Evolutionary conservation across 2,888 invertebrate genomes (phyloP).

Genomic region (Bombylius discolor): DNA sequence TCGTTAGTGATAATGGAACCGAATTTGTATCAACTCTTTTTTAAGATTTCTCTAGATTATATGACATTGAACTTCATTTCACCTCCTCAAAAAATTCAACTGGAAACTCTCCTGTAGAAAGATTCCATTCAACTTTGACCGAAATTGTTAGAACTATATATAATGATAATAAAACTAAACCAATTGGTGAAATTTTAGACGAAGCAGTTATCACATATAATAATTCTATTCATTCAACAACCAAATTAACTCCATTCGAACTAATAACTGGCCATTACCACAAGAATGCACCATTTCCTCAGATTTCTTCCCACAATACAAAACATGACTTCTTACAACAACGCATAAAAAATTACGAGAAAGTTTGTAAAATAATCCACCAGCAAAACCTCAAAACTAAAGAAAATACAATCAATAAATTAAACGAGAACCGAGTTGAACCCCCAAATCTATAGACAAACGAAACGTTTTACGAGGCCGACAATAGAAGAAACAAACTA

Average conservation of each 20-base stretch:
- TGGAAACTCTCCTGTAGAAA: slow-evolving; percentile 11
- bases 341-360: slow-evolving; percentile 3
- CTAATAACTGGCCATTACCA: slow-evolving; percentile 7
- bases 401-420: slow-evolving; percentile 4
- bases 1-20: slow-evolving; percentile 6
- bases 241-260: slow-evolving; percentile 10
- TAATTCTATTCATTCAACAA: slow-evolving; percentile 7
- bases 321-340: slow-evolving; percentile 7
- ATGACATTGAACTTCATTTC: slow-evolving; percentile 4
- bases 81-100: slow-evolving; percentile 9
- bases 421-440: not conserved
- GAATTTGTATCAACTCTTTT: slow-evolving; percentile 9
- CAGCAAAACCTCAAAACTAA: not conserved
- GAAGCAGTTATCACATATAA: slow-evolving; percentile 7
- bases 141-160: slow-evolving; percentile 11
- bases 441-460: not conserved
- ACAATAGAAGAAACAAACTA: slow-evolving; percentile 5
- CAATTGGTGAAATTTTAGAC: slow-evolving; percentile 7
- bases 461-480: slow-evolving; percentile 1
- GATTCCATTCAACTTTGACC: slow-evolving; percentile 11
- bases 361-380: not conserved
- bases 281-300: slow-evolving; percentile 1
- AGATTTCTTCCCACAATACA: not conserved
- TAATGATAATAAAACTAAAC: slow-evolving; percentile 6
- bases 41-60: slow-evolving; percentile 4